Base-by-base conservation (phyloP, 2,888 invertebrate species). In the Teleiodes luculella region DNA sequence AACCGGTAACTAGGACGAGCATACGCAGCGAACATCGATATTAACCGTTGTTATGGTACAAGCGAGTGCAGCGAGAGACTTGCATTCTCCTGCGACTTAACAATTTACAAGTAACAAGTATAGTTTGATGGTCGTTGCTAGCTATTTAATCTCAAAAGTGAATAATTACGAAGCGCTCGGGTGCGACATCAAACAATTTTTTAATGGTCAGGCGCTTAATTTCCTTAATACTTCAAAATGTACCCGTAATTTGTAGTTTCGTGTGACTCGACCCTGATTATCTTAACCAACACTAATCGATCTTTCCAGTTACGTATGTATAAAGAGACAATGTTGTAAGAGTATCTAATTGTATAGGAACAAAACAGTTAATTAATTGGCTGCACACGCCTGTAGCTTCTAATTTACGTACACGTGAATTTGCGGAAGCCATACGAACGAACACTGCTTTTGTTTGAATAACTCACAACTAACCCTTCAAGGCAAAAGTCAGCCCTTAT, bases 1-100 rank as follows among this genome's bases (percentile, higher is more conserved):
- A 52, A 30, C 46, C 37, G 28, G 33, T 33, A 57, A 59, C 53
- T 53, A 45, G 59, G 57, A 57, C 57, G 52, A 57, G 54, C 49
- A 47, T 48, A 55, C 52, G 52, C 39, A 41, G 11, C 16, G 8
- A 10, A 16, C 56, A 14, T 30, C 46, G 49, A 37, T 31, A 18
- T 13, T 28, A n/a, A 1, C 13, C 0, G 24, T 8, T 8, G 33
- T n/a, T n/a, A n/a, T 33, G 33, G 33, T 33, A n/a, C 33, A 33
- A 33, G 10, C 33, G 2, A 33, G n/a, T 8, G 11, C 11, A 8
- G 3, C 10, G n/a, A 33, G 33, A 33, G 2, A 33, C n/a, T 33
- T 11, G n/a, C 33, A 8, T 11, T 30, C 8, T 30, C 6, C 8
- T 30, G 30, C 8, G 8, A 30, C 30, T 8, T 6, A 30, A 30